Percentiles rank a stretch among this genome's conserved stretches.
Evolutionary conservation across 2,797 vertebrate genomes (phyloP).

Genomic region (Borostomias antarcticus): DNA sequence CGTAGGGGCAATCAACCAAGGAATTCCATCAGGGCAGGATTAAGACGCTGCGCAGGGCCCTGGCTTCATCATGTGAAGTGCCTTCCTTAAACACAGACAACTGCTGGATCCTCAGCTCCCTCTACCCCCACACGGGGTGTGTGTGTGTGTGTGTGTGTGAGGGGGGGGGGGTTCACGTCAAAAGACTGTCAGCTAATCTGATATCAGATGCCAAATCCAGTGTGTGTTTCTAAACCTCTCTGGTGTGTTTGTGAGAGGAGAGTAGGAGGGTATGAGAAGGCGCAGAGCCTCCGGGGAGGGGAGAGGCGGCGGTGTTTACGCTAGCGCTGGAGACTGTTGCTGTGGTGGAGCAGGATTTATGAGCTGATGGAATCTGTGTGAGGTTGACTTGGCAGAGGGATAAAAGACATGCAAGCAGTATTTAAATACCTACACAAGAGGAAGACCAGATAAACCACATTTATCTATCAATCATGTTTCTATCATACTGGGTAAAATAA

Average conservation of each 20-base stretch:
- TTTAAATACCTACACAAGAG: constrained; percentile 40
- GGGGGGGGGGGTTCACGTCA: background rate
- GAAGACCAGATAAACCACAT: constrained; percentile 18
- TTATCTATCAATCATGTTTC: constrained; percentile 7
- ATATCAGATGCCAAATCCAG: background rate
- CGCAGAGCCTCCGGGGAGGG: constrained; percentile 33
- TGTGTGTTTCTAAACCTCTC: constrained; percentile 3
- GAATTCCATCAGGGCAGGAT: constrained; percentile 73
- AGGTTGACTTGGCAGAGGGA: constrained; percentile 46
- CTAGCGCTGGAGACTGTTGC: constrained; percentile 52
- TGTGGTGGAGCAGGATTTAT: constrained; percentile 47
- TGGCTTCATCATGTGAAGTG: constrained; percentile 43
- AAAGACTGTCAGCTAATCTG: background rate
- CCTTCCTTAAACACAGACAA: constrained; percentile 43
- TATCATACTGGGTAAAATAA: too few species aligned
- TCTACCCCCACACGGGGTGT: background rate
- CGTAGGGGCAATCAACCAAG: constrained; percentile 74
- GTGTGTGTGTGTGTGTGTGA: too few species aligned
- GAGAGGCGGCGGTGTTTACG: constrained; percentile 43
- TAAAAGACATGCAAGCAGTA: constrained; percentile 26
- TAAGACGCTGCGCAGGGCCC: constrained; percentile 62
- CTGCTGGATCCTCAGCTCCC: constrained; percentile 26
- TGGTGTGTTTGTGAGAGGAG: constrained; percentile 17
- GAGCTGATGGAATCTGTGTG: constrained; percentile 42
- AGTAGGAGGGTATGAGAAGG: constrained; percentile 17